phyloP scores from a whole-genome alignment of 2,888 invertebrate genomes.

The Tridacna crocea region DNA sequence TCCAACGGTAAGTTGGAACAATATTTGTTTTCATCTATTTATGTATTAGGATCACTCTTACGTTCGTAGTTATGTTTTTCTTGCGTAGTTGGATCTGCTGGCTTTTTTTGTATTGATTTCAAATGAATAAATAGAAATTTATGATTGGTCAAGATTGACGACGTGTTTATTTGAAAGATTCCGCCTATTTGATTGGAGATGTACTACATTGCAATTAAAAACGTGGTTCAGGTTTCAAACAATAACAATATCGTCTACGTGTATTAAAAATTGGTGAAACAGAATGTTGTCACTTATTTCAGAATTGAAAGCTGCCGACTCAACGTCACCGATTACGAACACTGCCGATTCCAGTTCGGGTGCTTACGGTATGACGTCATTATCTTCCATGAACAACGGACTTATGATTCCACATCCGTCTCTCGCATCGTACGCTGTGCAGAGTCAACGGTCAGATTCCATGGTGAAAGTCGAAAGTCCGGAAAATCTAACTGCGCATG shows the following conservation, averaged over 20 bases:
- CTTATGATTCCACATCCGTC: conserved; percentile 41
- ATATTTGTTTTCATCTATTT: background rate
- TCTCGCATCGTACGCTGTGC: conserved; percentile 35
- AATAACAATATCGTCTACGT: too few species aligned
- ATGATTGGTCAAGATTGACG: too few species aligned
- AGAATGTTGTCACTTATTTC: conserved; percentile 21
- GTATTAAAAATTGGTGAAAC: too few species aligned
- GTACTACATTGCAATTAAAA: too few species aligned
- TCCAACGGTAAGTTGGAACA: conserved; percentile 38
- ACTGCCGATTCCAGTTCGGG: conserved; percentile 40
- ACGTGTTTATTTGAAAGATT: too few species aligned
- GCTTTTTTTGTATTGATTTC: too few species aligned
- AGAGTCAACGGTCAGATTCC: conserved; percentile 50
- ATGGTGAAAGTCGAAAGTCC: conserved; percentile 63
- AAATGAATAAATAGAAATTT: too few species aligned
- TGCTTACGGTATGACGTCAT: conserved; percentile 51
- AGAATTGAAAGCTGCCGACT: conserved; percentile 63
- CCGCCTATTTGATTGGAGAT: too few species aligned
- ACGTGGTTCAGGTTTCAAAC: too few species aligned
- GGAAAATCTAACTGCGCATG: conserved; percentile 64
- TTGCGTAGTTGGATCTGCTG: too few species aligned
- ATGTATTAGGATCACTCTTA: too few species aligned
- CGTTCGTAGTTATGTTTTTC: too few species aligned
- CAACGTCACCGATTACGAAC: conserved; percentile 23
- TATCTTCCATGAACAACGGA: conserved; percentile 58